Evolutionary conservation across 2,797 vertebrate genomes (phyloP), one percentile per base, ranked within the genome.

Genomic region (Acanthopagrus latus): DNA sequence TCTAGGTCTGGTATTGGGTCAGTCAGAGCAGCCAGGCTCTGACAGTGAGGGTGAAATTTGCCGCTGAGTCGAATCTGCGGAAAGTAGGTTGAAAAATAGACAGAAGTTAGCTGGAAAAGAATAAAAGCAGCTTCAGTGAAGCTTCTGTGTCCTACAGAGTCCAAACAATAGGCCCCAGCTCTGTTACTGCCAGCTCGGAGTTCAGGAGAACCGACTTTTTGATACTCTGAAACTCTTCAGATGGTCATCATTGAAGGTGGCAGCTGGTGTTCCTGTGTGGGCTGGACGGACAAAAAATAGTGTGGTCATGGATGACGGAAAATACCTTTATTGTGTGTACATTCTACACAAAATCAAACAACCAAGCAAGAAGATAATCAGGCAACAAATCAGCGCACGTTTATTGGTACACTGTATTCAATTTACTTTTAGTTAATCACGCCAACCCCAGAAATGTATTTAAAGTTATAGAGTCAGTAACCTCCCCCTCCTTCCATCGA

Each of bases 71-170:
- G 46, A 50, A 4, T 59, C 20, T 66, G 14, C 27, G 41, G 47
- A 72, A 52, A 51, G 29, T 5, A 55, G 23, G 41, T 52, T 0
- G 14, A 67, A 60, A 71, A 71, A 38, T 27, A 20, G n/a, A 43
- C 29, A 51, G 41, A 71, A 47, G 48, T 69, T 43, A 46, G 52
- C 7, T 68, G 18, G 27, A 54, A 66, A 64, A 71, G 18, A 25
- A 44, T 38, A 38, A 64, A 44, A 67, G 44, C 5, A 60, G 13
- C 27, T 47, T 59, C 18, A 2, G 38, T 7, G 23, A 43, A 13
- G 20, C 29, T 71, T 20, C 38, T 14, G 14, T 70, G 41, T 54
- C 41, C 17, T 5, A 10, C 54, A 59, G n/a, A 18, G n/a, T 56
- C 27, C 25, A 41, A 54, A 71, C 21, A 46, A 17, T 11, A 18